Evolutionary conservation across 2,113 vertebrate genomes (phyloP).

Genomic region (Thunnus maccoyii): DNA sequence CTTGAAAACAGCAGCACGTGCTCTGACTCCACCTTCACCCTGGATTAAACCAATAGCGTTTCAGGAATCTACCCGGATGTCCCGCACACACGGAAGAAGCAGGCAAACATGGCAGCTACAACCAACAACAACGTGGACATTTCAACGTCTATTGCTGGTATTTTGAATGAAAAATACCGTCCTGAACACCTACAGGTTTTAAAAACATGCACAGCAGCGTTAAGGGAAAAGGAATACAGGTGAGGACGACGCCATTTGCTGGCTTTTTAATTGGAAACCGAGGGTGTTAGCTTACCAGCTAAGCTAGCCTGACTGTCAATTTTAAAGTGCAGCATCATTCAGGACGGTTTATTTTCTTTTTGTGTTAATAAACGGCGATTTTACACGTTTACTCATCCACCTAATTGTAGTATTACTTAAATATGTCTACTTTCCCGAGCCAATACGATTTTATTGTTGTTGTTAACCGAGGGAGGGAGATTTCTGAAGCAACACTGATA

Average conservation of each 20-base stretch:
- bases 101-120: slow-evolving; percentile 73
- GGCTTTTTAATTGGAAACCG: neutral
- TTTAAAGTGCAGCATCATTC: neutral
- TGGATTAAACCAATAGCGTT: slow-evolving; percentile 45
- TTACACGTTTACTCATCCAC: neutral
- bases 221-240: slow-evolving; percentile 82
- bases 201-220: slow-evolving; percentile 70
- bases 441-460: neutral
- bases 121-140: slow-evolving; percentile 43
- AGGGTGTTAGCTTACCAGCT: slow-evolving; percentile 31
- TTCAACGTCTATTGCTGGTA: slow-evolving; percentile 49
- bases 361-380: neutral
- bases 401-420: neutral
- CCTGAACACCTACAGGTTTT: slow-evolving; percentile 71
- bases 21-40: slow-evolving; percentile 55
- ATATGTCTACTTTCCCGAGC: neutral
- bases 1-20: slow-evolving; percentile 67
- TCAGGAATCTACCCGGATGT: slow-evolving; percentile 22
- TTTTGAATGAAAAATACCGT: slow-evolving; percentile 68
- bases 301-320: slow-evolving; percentile 32
- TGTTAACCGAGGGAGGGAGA: too few relatives aligned
- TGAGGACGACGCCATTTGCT: slow-evolving; percentile 24
- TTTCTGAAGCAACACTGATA: too few relatives aligned
- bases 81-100: slow-evolving; percentile 16
- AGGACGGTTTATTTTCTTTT: neutral